A percentile compares a stretch with the other conserved stretches of the same genome.
Conservation (phyloP, 1,140 invertebrate species). For the Xylocopa sonorina region DNA sequence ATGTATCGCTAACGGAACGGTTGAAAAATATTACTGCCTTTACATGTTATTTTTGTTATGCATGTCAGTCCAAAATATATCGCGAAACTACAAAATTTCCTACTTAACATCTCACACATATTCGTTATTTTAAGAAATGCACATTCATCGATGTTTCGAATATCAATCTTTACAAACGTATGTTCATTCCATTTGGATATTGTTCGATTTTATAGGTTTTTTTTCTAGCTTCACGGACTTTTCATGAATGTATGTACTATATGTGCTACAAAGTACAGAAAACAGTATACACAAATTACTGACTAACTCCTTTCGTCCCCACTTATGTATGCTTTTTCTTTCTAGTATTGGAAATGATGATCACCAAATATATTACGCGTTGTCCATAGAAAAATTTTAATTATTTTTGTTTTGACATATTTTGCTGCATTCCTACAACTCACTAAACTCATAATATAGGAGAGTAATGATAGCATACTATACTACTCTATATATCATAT, state of each 20-base stretch:
- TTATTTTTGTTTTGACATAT: slow-evolving; percentile 44
- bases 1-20: neutral
- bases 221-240: slow-evolving; percentile 36
- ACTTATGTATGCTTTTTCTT: slow-evolving; percentile 50
- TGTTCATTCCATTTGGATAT: slow-evolving; percentile 17
- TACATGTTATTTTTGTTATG: slow-evolving; percentile 38
- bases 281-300: slow-evolving; percentile 58
- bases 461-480: no score
- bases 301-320: slow-evolving; percentile 55
- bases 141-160: slow-evolving; percentile 26
- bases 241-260: slow-evolving; percentile 43
- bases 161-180: slow-evolving; percentile 10
- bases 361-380: neutral
- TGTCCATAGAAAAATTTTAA: slow-evolving; percentile 29
- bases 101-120: slow-evolving; percentile 42
- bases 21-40: slow-evolving; percentile 7
- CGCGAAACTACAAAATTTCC: slow-evolving; percentile 40
- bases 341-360: slow-evolving; percentile 7
- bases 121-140: slow-evolving; percentile 11
- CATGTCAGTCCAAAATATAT: slow-evolving; percentile 35
- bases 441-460: slow-evolving; percentile 7
- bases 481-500: no score
- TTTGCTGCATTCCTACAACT: slow-evolving; percentile 5
- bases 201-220: slow-evolving; percentile 10
- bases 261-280: slow-evolving; percentile 48